phyloP scores from a whole-genome alignment of 2,797 vertebrate species.

The Tauraco hartlaubi region DNA sequence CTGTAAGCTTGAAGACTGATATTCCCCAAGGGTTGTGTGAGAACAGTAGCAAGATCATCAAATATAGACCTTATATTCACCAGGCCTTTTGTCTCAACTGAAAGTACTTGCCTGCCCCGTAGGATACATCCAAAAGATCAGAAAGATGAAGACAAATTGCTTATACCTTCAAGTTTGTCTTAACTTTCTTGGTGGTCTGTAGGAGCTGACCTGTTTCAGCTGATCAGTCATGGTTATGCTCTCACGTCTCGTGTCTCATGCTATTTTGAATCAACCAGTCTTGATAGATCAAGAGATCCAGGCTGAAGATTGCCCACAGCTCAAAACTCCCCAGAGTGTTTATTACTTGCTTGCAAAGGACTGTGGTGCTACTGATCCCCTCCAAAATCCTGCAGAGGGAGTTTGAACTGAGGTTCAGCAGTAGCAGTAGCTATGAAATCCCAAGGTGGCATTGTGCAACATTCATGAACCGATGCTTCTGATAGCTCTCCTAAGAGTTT shows the following conservation, averaged over 20 bases:
- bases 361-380: not conserved
- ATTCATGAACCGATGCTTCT: not conserved
- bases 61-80: not conserved
- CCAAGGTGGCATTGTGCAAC: not conserved
- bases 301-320: not conserved
- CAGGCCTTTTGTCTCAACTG: not conserved
- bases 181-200: not conserved
- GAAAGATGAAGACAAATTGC: not conserved
- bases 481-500: not conserved
- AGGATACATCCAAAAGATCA: not conserved
- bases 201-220: not conserved
- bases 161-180: not conserved
- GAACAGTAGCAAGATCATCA: not conserved
- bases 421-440: not conserved
- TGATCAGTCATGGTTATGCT: not conserved
- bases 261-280: not conserved
- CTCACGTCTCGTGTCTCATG: not conserved
- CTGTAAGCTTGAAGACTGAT: not conserved
- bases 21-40: not conserved
- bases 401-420: not conserved
- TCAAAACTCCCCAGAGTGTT: not conserved
- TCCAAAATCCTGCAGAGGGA: not conserved
- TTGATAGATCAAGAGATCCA: not conserved
- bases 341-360: not conserved
- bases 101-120: not conserved